phyloP scores from a whole-genome alignment of 2,113 vertebrate species.

The Pluvianellus socialis region DNA sequence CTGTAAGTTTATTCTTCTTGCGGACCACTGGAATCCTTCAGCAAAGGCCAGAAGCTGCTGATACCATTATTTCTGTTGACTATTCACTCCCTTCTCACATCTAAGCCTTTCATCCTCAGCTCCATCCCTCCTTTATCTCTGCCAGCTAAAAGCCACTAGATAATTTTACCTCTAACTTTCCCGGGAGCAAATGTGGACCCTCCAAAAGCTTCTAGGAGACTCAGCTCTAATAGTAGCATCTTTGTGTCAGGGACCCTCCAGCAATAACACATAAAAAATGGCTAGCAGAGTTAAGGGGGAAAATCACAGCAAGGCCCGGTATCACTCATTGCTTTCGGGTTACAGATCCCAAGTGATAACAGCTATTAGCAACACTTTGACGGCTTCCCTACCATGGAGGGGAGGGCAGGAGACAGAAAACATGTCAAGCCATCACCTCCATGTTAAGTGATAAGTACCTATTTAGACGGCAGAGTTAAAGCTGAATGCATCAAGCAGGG shows the following conservation, averaged over 20 bases:
- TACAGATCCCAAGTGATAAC: conserved; percentile 76
- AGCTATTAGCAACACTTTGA: conserved; percentile 77
- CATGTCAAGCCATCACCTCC: conserved; percentile 75
- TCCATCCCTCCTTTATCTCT: conserved; percentile 29
- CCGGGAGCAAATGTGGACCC: background rate
- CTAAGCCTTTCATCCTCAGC: conserved; percentile 29
- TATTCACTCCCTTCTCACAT: conserved; percentile 26
- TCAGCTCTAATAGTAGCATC: conserved; percentile 26
- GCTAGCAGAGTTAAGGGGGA: conserved; percentile 19
- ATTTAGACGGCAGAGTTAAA: conserved; percentile 75
- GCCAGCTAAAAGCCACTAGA: conserved; percentile 24
- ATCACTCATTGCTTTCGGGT: conserved; percentile 70
- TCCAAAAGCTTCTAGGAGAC: conserved; percentile 44
- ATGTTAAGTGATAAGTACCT: conserved; percentile 79
- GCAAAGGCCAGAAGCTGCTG: background rate
- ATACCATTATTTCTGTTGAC: background rate
- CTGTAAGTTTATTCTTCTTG: conserved; percentile 1
- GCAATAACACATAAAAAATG: conserved; percentile 20
- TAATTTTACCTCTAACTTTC: conserved; percentile 42
- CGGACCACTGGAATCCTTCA: background rate
- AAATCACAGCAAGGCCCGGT: conserved; percentile 51
- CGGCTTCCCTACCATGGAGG: conserved; percentile 68
- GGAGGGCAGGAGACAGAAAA: conserved; percentile 71
- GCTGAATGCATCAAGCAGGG: conserved; percentile 66
- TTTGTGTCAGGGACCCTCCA: conserved; percentile 33